A percentile compares a stretch with the other conserved stretches of the same genome.
These are phyloP conservation scores for Porites lobata DNA, from an alignment of 92 coral and sea anemone genomes.

Conservation along the genomic window DNA sequence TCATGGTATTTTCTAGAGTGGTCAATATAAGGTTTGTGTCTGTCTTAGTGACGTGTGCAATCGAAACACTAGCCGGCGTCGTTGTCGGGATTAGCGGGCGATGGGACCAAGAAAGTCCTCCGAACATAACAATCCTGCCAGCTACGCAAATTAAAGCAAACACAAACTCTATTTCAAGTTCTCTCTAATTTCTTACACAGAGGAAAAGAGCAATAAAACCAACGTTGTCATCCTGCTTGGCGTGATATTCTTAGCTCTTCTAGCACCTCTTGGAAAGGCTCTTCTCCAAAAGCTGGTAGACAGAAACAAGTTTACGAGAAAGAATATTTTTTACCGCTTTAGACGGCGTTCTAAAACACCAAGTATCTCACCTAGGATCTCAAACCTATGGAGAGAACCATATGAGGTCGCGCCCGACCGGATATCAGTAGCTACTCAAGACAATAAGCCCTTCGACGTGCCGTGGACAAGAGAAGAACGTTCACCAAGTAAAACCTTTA, in stretches of 20 bases:
- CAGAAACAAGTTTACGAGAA: conserved; percentile 2
- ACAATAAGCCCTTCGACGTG: neutral
- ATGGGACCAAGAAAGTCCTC: too few relatives aligned
- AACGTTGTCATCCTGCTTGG: conserved; percentile 56
- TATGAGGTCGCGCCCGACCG: neutral
- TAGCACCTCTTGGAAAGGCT: conserved; percentile 25
- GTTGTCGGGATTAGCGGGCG: too few relatives aligned
- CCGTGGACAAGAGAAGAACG: neutral
- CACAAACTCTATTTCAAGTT: neutral
- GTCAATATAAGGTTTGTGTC: too few relatives aligned
- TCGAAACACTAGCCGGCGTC: too few relatives aligned
- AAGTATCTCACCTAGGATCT: neutral
- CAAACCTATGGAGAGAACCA: neutral
- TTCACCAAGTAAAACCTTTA: conserved; percentile 1
- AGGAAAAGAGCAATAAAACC: neutral
- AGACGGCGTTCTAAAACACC: neutral
- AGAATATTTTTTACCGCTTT: neutral
- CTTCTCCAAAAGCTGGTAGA: conserved; percentile 4
- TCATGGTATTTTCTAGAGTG: too few relatives aligned
- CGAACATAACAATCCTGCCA: too few relatives aligned
- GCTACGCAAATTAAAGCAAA: too few relatives aligned
- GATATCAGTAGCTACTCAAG: neutral
- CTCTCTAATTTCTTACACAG: conserved; percentile 30
- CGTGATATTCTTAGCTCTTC: conserved; percentile 16
- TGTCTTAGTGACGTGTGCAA: too few relatives aligned